phyloP scores from a whole-genome alignment of 2,113 vertebrate species.

The Ceratotherium simum region DNA sequence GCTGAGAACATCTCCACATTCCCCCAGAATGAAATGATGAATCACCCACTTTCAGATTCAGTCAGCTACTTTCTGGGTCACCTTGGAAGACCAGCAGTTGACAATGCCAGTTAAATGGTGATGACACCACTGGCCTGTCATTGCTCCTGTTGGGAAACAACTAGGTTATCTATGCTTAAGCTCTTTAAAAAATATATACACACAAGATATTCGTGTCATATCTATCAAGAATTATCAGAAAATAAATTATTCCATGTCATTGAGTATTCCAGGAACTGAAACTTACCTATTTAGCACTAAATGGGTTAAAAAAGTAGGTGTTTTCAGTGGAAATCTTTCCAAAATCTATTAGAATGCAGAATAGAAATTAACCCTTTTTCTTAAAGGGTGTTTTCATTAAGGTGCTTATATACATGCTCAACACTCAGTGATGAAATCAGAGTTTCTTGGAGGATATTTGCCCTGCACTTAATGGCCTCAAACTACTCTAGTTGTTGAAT shows the following conservation, averaged over 20 bases:
- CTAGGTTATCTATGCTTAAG: not conserved
- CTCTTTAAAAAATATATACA: not conserved
- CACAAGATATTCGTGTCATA: not conserved
- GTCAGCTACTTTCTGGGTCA: constrained; percentile 47
- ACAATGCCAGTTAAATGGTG: not conserved
- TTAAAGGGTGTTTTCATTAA: constrained; percentile 44
- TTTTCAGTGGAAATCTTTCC: constrained; percentile 56
- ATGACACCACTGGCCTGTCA: not conserved
- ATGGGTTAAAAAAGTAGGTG: not conserved
- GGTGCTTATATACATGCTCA: not conserved
- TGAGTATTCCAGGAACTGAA: constrained; percentile 26
- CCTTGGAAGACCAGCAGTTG: constrained; percentile 45
- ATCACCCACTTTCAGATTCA: constrained; percentile 59
- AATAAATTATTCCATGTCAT: constrained; percentile 15
- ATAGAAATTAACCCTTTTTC: constrained; percentile 6
- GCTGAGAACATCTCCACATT: constrained; percentile 13
- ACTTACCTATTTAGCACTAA: constrained; percentile 27
- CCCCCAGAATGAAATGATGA: constrained; percentile 54
- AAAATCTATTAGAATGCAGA: constrained; percentile 13
- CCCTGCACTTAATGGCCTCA: not conserved
- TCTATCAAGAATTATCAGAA: not conserved
- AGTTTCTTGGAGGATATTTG: constrained; percentile 7
- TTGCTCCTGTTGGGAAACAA: not conserved
- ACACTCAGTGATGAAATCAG: not conserved
- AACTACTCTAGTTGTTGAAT: not conserved